Base-by-base conservation (phyloP, 2,797 vertebrate species). In the Tolypeutes matacus region DNA sequence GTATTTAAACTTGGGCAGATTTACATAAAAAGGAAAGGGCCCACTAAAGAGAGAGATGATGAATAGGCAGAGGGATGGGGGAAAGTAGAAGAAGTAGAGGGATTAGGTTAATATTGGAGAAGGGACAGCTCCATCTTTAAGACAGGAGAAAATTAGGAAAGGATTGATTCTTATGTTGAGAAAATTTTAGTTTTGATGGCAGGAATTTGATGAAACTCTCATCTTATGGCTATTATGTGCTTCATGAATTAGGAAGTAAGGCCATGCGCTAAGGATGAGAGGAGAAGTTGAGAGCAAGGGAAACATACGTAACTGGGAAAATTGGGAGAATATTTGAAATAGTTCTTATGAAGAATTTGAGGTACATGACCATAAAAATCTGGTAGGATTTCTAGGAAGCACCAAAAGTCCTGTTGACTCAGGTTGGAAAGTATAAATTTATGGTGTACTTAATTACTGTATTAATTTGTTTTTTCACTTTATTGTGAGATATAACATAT, bases 401-500 rank as follows among this genome's bases (percentile, higher is more conserved):
- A 46, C 0, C 34, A 18, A 67, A 70, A 84, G 53, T 42, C 51
- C 23, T 89, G 31, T 10, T n/a, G 64, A 69, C 13, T 70, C 8
- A 70, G 56, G n/a, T 3, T 62, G 23, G 93, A 93, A 12, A 72
- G 3, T 46, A 56, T n/a, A 49, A 17, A 77, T 25, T 91, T 64
- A 75, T 0, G 85, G 27, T 23, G 11, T 18, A 73, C 7, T 0
- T 51, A 91, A 83, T 69, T 25, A 77, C 7, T 36, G 3, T 3
- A 34, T 93, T 58, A 23, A 80, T 69, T 21, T 64, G 34, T 46
- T 46, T 46, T 72, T 69, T 78, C 20, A 72, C n/a, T 69, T 88
- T 84, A 73, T 64, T 86, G 14, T 86, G 25, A 94, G 94, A 78
- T 82, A 70, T 67, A 91, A 73, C 10, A 58, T 17, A 29, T 9